Percentiles rank a stretch among this genome's conserved stretches.
Evolutionary conservation across 2,113 vertebrate genomes (phyloP).

Genomic region (Ceuthmochares aereus): DNA sequence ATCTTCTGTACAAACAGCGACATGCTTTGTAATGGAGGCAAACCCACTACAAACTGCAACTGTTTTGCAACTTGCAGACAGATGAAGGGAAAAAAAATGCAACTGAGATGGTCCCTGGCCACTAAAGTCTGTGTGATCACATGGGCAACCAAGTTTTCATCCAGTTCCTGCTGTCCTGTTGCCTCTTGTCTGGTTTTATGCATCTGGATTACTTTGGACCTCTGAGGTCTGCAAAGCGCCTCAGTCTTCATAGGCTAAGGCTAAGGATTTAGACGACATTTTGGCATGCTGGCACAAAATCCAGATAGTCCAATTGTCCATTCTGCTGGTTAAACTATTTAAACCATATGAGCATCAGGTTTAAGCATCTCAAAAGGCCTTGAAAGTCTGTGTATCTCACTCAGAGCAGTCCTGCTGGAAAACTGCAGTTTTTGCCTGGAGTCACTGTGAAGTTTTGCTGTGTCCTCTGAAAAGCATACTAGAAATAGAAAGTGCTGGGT

Average conservation of each 20-base stretch:
- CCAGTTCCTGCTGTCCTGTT: not conserved
- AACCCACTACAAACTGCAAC: not conserved
- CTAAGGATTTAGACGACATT: not conserved
- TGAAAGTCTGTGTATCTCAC: not conserved
- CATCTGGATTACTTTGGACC: not conserved
- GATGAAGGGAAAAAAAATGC: not conserved
- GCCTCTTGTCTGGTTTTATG: not conserved
- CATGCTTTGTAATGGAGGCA: not conserved
- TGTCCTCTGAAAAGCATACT: not conserved
- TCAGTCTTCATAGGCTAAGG: not conserved
- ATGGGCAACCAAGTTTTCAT: rapidly evolving
- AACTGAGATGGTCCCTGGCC: not conserved
- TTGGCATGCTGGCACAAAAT: not conserved
- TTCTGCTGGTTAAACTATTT: not conserved
- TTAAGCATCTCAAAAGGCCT: not conserved
- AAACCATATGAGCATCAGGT: not conserved
- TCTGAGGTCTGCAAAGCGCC: not conserved
- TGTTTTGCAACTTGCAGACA: not conserved
- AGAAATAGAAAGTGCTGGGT: not conserved
- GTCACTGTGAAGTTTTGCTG: not conserved
- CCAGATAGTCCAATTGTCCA: not conserved
- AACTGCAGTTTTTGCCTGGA: not conserved
- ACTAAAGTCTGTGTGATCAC: not conserved
- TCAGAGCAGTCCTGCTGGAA: not conserved
- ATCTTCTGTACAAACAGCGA: not conserved